Evolutionary conservation across 2,797 vertebrate species (phyloP).

Genomic region (Sylvia borin): DNA sequence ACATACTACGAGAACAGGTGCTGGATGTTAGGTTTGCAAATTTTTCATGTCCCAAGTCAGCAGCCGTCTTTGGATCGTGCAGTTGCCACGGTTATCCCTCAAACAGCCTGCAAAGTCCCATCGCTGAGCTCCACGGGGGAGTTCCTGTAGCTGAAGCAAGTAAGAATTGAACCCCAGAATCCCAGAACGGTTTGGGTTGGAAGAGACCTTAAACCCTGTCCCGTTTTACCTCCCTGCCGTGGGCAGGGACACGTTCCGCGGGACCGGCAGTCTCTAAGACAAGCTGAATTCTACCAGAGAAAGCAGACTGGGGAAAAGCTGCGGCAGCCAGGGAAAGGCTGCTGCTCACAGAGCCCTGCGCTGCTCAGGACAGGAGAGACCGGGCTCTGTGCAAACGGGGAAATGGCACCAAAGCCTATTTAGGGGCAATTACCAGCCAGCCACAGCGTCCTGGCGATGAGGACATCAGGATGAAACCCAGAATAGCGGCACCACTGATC

Average conservation of each 20-base stretch:
- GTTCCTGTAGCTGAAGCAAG: neutral
- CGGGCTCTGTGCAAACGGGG: neutral
- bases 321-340: neutral
- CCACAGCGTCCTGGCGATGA: fast-evolving
- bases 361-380: neutral
- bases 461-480: neutral
- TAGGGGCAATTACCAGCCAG: neutral
- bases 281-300: neutral
- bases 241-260: neutral
- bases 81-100: neutral
- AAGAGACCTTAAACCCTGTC: neutral
- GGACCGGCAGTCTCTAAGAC: fast-evolving
- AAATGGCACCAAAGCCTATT: neutral
- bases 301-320: neutral
- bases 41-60: constrained; percentile 3
- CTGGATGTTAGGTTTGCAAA: constrained; percentile 9
- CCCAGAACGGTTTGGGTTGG: neutral
- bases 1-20: neutral
- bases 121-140: neutral
- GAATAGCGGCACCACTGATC: neutral
- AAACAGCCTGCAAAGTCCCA: neutral
- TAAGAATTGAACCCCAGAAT: neutral
- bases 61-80: neutral
- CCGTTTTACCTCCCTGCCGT: neutral
- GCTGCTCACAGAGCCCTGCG: neutral